phyloP scores from a whole-genome alignment of 2,113 vertebrate species.

The Elaphurus davidianus region DNA sequence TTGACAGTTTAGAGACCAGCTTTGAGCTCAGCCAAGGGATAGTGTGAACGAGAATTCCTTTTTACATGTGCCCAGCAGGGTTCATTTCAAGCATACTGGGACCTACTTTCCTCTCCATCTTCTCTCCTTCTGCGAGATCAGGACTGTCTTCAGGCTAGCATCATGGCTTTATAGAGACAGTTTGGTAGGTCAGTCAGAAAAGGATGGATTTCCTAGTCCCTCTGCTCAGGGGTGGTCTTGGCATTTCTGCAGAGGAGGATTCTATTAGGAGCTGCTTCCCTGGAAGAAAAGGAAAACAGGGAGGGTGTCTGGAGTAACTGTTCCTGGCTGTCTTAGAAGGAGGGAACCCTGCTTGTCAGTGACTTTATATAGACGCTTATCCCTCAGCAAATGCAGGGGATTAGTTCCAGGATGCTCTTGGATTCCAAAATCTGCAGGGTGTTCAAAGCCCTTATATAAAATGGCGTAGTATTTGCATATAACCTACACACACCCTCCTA shows the following conservation, averaged over 20 bases:
- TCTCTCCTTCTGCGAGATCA: neutral
- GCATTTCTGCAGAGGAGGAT: neutral
- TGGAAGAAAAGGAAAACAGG: neutral
- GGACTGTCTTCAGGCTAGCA: neutral
- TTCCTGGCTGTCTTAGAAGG: neutral
- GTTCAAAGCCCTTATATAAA: neutral
- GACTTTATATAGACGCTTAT: neutral
- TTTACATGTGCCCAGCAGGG: neutral
- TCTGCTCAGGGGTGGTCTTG: conserved; percentile 13
- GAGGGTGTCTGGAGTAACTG: neutral
- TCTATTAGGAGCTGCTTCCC: neutral
- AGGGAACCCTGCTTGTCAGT: neutral
- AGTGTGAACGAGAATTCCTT: conserved; percentile 36
- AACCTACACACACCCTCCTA: neutral
- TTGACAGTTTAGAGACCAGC: conserved; percentile 61
- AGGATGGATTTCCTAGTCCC: neutral
- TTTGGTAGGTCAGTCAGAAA: neutral
- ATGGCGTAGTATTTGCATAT: neutral
- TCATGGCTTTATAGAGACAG: neutral
- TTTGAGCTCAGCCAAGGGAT: conserved; percentile 30
- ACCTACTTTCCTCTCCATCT: neutral
- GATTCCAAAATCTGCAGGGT: neutral
- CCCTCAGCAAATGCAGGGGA: neutral
- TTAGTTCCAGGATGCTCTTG: neutral
- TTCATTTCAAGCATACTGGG: neutral